Conservation (phyloP, 2,797 vertebrate genomes). For the Pseudocheirus occidentalis region DNA sequence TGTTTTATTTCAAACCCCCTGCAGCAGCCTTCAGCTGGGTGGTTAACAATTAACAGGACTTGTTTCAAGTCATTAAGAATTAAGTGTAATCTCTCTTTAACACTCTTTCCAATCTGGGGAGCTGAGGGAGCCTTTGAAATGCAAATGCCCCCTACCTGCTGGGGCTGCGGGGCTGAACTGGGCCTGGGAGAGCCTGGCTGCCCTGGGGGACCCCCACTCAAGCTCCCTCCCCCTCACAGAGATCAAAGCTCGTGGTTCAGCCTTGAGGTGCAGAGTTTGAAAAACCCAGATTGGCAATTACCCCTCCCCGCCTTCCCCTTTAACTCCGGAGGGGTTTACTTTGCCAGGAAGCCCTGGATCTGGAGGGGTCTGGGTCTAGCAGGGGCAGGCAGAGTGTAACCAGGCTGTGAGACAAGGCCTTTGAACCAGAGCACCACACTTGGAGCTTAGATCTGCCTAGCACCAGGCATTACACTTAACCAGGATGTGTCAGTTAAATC, state of each 20-base stretch:
- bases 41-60: slow-evolving; percentile 32
- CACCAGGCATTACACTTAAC: background rate
- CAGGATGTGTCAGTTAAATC: background rate
- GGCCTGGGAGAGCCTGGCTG: slow-evolving; percentile 35
- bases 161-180: slow-evolving; percentile 4
- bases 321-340: slow-evolving; percentile 31
- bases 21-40: slow-evolving; percentile 42
- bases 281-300: slow-evolving; percentile 67
- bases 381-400: background rate
- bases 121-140: slow-evolving; percentile 72
- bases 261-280: slow-evolving; percentile 58
- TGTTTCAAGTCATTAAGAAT: slow-evolving; percentile 44
- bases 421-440: background rate
- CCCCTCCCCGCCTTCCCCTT: slow-evolving; percentile 24
- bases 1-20: slow-evolving; percentile 24
- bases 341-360: background rate
- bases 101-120: slow-evolving; percentile 34
- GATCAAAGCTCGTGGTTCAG: slow-evolving; percentile 70
- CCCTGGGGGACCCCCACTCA: slow-evolving; percentile 3
- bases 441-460: no score
- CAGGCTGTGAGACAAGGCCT: background rate
- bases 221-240: slow-evolving; percentile 49
- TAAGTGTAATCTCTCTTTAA: slow-evolving; percentile 55
- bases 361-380: background rate
- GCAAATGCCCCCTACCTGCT: slow-evolving; percentile 61